Base-by-base conservation (phyloP, 2,888 invertebrate species). In the Syrista parreyssii region DNA sequence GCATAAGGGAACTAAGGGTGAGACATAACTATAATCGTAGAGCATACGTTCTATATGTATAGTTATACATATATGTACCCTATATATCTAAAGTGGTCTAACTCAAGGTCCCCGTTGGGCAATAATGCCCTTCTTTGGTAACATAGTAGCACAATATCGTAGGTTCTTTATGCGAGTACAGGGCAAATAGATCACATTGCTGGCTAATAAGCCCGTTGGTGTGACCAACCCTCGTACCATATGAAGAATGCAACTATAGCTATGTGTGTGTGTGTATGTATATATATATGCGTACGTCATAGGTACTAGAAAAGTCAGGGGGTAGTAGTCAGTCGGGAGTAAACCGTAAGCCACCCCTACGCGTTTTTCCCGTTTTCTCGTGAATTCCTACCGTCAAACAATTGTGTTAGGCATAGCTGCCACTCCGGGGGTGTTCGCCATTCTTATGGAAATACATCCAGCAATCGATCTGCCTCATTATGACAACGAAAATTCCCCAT, bases 131-230 rank as follows among this genome's bases (percentile, higher is more conserved):
- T 88, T 86, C 88, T 89, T 88, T 84, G 69, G 84, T 88, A 88
- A 88, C 88, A 87, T 86, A 89, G 89, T 87, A 85, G 86, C 86
- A 88, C 89, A 90, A 90, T 90, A 90, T 89, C 87, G 87, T 83
- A 82, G 86, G 88, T 88, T 89, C 89, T 89, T 90, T 89, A 89
- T 89, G 85, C 86, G 85, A 85, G 85, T 89, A 89, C 88, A 89
- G 89, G 89, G 89, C 90, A 91, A 91, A 91, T 90, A 91, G 91
- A 91, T 91, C 90, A 90, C 91, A 89, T 90, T 88, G 89, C 90
- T 86, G 87, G 89, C 91, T 91, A 91, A 91, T 91, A 91, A 91
- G 91, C 87, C 87, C 87, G 85, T 86, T 87, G 88, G 87, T 88
- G 86, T 82, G 86, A 87, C 85, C 83, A 79, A 80, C 82, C 83